Percentiles rank a stretch among this genome's conserved stretches.
Evolutionary conservation across 1,140 invertebrate species (phyloP).

Genomic region (Drosophila arizonae): DNA sequence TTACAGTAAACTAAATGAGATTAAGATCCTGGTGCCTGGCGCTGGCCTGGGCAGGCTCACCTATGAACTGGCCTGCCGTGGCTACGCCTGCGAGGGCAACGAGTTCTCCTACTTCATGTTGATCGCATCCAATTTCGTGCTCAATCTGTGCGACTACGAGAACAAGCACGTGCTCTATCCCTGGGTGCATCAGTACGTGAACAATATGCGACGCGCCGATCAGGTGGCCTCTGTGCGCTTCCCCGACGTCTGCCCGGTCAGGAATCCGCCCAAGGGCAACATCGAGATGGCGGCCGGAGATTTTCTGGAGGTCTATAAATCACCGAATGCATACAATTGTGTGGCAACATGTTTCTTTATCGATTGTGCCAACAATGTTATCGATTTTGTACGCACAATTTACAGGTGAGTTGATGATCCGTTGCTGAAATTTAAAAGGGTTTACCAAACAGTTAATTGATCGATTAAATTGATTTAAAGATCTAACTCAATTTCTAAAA

Average conservation of each 20-base stretch:
- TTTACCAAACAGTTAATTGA: too few relatives aligned
- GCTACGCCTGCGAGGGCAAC: slow-evolving; percentile 97
- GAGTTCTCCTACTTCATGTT: slow-evolving; percentile 99
- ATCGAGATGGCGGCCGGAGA: slow-evolving; percentile 99
- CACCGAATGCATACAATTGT: slow-evolving; percentile 92
- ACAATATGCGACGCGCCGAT: slow-evolving; percentile 91
- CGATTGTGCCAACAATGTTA: slow-evolving; percentile 98
- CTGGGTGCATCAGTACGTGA: slow-evolving; percentile 96
- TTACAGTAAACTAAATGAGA: slow-evolving; percentile 83
- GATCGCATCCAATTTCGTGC: slow-evolving; percentile 96
- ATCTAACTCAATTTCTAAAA: too few relatives aligned
- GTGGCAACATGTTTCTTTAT: slow-evolving; percentile 99
- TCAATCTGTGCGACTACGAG: slow-evolving; percentile 89
- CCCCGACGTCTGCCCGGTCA: slow-evolving; percentile 94
- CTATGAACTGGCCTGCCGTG: slow-evolving; percentile 94
- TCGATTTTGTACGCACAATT: slow-evolving; percentile 97
- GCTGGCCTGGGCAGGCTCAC: slow-evolving; percentile 96
- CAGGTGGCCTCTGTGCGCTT: slow-evolving; percentile 91
- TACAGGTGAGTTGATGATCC: slow-evolving; percentile 84
- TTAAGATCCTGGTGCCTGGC: slow-evolving; percentile 95
- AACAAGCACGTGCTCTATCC: slow-evolving; percentile 87
- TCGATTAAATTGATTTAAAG: too few relatives aligned
- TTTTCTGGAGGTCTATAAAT: slow-evolving; percentile 93
- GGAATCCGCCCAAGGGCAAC: slow-evolving; percentile 84
- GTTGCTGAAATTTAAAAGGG: not conserved